These are phyloP conservation scores for Apaloderma vittatum DNA, from an alignment of 2,113 vertebrate genomes.

Conservation along the genomic window DNA sequence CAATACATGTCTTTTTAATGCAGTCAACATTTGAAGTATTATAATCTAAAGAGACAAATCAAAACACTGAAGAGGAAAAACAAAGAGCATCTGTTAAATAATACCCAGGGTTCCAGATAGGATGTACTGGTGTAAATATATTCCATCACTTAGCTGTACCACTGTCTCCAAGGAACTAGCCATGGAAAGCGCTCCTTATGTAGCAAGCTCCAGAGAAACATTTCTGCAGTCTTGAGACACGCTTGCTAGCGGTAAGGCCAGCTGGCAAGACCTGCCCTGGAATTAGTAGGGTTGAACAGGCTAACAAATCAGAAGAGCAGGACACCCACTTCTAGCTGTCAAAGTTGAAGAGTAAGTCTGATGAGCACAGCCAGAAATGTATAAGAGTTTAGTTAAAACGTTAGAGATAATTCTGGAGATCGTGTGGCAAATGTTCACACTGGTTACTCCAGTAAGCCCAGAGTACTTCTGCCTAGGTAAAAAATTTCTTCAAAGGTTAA, in stretches of 20 bases:
- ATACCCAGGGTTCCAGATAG: background rate
- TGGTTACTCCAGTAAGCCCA: background rate
- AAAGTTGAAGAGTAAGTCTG: background rate
- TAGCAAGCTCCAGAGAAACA: background rate
- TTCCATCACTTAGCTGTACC: background rate
- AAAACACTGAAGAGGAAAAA: background rate
- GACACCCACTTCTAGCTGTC: background rate
- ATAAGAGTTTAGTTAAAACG: background rate
- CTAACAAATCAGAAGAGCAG: background rate
- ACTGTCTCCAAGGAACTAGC: background rate
- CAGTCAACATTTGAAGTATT: background rate
- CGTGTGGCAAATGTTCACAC: background rate
- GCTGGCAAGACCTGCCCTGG: background rate
- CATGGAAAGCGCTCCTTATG: background rate
- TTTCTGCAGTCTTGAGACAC: background rate
- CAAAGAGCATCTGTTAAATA: background rate
- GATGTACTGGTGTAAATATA: background rate
- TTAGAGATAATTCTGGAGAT: background rate
- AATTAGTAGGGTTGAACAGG: background rate
- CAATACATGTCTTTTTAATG: background rate
- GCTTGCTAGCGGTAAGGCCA: background rate
- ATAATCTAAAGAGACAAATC: background rate
- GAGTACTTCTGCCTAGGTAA: background rate
- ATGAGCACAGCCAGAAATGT: background rate
- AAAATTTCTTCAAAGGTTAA: background rate